Base-by-base conservation (phyloP, 2,797 vertebrate genomes). In the Acrocephalus scirpaceus region DNA sequence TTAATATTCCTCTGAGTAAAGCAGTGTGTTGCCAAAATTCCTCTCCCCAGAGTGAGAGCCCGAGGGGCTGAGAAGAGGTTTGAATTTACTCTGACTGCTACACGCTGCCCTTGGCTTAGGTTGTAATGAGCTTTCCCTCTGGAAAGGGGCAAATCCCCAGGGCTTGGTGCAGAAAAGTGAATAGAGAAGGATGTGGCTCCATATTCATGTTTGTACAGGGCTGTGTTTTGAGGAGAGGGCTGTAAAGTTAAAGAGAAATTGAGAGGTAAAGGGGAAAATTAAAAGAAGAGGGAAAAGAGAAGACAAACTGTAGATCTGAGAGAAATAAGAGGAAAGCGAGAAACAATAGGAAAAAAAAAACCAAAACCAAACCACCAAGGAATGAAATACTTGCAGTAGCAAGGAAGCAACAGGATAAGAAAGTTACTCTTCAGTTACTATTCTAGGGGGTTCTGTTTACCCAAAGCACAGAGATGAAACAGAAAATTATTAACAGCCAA, bases 381-480 rank as follows among this genome's bases (percentile, higher is more conserved):
- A 88, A 57, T 17, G 0, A 88, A 74, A 67, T 18, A 54, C 12
- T 78, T 62, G 54, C 45, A 56, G 32, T 10, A 89, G 30, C 20
- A 76, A 81, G 19, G 13, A 88, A 88, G 23, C 6, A 72, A 66
- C 3, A 45, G 62, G 34, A 17, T 36, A 74, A 56, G 22, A 60
- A 86, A 80, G 58, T 62, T 70, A 58, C n/a, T 86, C 23, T 34
- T 77, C 51, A 20, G 42, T 70, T 70, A 60, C 44, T 56, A 18
- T 54, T 71, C 56, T 75, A 84, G 0, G 4, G 9, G 12, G 57
- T 62, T 75, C 26, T 86, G 29, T 88, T 87, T 86, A 86, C 47
- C 27, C 60, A 95, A 73, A 65, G 51, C 38, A 65, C 71, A 77
- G 40, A 89, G 65, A 77, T 60, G 57, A 87, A 93, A 88, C 25